Percentiles rank a stretch among this genome's conserved stretches.
Evolutionary conservation across 1,140 invertebrate genomes (phyloP).

Genomic region (Conus betulinus): DNA sequence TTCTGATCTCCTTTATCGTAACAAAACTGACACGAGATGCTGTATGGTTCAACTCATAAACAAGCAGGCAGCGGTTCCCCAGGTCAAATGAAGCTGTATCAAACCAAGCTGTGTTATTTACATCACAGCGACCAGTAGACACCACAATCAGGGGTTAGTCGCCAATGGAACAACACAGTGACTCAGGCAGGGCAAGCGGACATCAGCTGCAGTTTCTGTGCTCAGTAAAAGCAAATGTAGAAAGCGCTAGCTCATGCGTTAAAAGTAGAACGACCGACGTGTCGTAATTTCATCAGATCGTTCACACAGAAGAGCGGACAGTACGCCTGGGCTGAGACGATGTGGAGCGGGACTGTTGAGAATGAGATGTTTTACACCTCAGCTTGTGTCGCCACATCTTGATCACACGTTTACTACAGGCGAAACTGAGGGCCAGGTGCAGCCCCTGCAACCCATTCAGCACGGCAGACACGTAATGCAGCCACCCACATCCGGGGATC

Average conservation of each 20-base stretch:
- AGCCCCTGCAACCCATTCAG: constrained; percentile 80
- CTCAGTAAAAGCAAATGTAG: not conserved
- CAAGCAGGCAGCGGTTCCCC: too few relatives aligned
- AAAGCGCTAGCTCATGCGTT: not conserved
- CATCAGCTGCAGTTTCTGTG: not conserved
- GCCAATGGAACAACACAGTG: too few relatives aligned
- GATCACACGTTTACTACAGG: constrained; percentile 25
- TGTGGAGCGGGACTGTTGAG: not conserved
- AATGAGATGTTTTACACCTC: not conserved
- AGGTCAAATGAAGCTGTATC: too few relatives aligned
- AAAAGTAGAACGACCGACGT: not conserved
- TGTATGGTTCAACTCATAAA: too few relatives aligned
- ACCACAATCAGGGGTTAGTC: too few relatives aligned
- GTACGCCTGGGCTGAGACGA: not conserved
- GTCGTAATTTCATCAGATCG: too few relatives aligned
- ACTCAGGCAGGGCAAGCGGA: too few relatives aligned
- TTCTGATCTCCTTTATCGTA: too few relatives aligned
- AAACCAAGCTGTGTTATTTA: too few relatives aligned
- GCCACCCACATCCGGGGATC: constrained; percentile 41
- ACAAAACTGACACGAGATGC: too few relatives aligned
- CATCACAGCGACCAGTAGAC: too few relatives aligned
- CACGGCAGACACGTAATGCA: constrained; percentile 79
- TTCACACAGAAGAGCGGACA: not conserved
- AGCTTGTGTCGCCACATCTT: constrained; percentile 34
- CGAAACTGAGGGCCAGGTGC: constrained; percentile 79